Base-by-base conservation (phyloP, 2,113 vertebrate genomes). In the Mastomys coucha region DNA sequence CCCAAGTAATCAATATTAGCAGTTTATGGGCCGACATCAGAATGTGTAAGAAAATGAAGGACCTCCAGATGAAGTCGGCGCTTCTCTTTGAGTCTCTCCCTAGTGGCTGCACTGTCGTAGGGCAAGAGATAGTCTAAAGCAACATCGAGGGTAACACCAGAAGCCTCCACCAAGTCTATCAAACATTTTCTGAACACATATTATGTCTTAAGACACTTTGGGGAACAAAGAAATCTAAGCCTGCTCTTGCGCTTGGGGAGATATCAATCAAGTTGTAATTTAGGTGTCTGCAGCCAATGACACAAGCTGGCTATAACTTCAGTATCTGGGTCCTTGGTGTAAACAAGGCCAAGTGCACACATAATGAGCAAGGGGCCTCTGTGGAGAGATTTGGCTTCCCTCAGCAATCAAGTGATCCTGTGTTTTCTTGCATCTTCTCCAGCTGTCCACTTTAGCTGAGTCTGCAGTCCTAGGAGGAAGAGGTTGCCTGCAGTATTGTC, bases 161-260 rank as follows among this genome's bases (percentile, higher is more conserved):
- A 9, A 89, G 89, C 33, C 26, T 91, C 89, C 76, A 58, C 86
- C 49, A 80, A 63, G 65, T 73, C 1, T 1, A 88, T 97, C 77
- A 96, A 89, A 94, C 93, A 94, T 96, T 96, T 96, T 95, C 86
- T 96, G 92, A 96, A 63, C 45, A 92, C 69, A 75, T 97, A 73
- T 89, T 89, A 80, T 88, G 24, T 88, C 72, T 42, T 42, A 89
- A 73, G 28, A 75, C 45, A 88, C 77, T 89, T 91, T 69, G 67
- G 22, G 53, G 63, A 95, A 45, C 28, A 95, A 69, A 86, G 42
- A 89, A 87, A 91, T 92, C 51, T 80, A 89, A 95, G 86, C 28
- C 86, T 49, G 20, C 14, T 7, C 49, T 89, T 82, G 36, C 7
- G 36, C 36, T 82, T 75, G 96, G 81, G 56, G 58, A 33, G 92